Percentiles rank a stretch among this genome's conserved stretches.
Evolutionary conservation across 2,797 vertebrate species (phyloP).

Genomic region (Eulemur coronatus): DNA sequence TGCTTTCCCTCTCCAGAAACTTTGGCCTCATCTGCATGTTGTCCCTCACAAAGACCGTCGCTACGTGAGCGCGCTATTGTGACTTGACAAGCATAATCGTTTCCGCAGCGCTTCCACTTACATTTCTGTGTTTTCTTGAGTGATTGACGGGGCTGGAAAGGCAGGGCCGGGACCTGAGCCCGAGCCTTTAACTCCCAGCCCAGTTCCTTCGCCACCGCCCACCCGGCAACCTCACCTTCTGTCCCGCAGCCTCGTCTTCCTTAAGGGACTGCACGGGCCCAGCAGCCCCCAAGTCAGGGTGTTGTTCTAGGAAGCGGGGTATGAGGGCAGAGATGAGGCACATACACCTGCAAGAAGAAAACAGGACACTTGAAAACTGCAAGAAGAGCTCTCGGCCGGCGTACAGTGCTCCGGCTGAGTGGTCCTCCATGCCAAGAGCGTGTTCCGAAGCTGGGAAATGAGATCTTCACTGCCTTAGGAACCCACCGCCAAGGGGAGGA

Average conservation of each 20-base stretch:
- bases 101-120: not conserved
- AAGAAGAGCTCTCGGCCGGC: not conserved
- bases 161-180: not conserved
- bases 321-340: slow-evolving; percentile 14
- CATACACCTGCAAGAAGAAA: slow-evolving; percentile 49
- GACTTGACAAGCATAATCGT: not conserved
- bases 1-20: not conserved
- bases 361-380: slow-evolving; percentile 46
- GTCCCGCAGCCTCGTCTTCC: not conserved
- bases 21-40: not conserved
- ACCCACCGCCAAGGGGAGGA: not conserved
- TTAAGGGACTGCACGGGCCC: not conserved
- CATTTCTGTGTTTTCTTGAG: not conserved
- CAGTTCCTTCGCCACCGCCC: not conserved
- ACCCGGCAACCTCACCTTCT: not conserved
- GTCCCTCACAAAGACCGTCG: not conserved
- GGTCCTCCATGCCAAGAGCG: slow-evolving; percentile 35
- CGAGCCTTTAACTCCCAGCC: not conserved
- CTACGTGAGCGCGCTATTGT: not conserved
- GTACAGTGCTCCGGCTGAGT: not conserved
- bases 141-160: not conserved
- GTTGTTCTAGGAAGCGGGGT: not conserved
- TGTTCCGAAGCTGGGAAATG: not conserved
- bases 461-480: not conserved
- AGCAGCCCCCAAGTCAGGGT: not conserved